Base-by-base conservation (phyloP, 2,113 vertebrate species). In the Corythoichthys haematopterus region DNA sequence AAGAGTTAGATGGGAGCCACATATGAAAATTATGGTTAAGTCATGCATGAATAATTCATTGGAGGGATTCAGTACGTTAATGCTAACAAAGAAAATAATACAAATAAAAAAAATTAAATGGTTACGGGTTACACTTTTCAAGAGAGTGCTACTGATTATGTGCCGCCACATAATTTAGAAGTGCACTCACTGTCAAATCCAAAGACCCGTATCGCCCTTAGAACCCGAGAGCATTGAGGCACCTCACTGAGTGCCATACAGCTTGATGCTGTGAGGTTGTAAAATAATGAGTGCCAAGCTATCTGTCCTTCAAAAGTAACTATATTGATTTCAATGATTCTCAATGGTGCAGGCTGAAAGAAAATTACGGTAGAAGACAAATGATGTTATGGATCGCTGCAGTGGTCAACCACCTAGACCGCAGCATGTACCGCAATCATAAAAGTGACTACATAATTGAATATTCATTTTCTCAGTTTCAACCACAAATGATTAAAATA, bases 321-420 rank as follows among this genome's bases (percentile, higher is more conserved):
- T 46, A 64, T 60, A 86, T 87, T 69, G 84, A 89, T 83, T 72
- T 58, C 50, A 87, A 79, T 79, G 70, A 80, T 75, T 77, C 57
- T 75, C 66, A 71, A 78, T 70, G 65, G 74, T 15, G 37, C 61
- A 71, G 76, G 80, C 77, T 78, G 71, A 80, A 74, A 73, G 40
- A n/a, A n/a, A n/a, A n/a, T n/a, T 74, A 68, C 53, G 78, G 50
- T 35, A 65, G 57, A 68, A 83, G 68, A 70, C 28, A 65, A 80
- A 79, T 71, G 72, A 64, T 71, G 63, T 62, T 72, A 71, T 77
- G 77, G 66, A 71, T 75, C 56, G n/a, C 16, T 2, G 55, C 63
- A 72, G 69, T 68, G 72, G 77, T 79, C 61, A 82, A 79, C 68
- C 74, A 48, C 33, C 63, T 20, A 69, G 53, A 58, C 67, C 46